Conservation (phyloP, 2,113 vertebrate genomes). For the Microtus montanus region DNA sequence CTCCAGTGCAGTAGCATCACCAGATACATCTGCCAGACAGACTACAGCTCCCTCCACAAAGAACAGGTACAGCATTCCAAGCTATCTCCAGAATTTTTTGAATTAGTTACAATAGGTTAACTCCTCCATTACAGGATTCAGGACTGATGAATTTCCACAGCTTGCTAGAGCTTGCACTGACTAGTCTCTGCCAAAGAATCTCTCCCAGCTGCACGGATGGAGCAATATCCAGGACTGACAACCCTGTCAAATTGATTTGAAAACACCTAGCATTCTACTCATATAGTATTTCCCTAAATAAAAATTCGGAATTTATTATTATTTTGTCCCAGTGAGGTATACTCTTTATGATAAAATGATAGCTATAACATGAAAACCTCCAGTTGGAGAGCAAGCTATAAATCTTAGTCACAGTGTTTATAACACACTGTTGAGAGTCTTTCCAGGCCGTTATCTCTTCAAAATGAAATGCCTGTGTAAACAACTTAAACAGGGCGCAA, state of each 20-base stretch:
- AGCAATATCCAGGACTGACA: neutral
- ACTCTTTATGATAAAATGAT: conserved; percentile 23
- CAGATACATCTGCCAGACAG: neutral
- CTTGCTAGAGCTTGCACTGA: neutral
- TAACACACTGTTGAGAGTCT: neutral
- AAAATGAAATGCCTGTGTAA: conserved; percentile 3
- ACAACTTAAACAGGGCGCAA: neutral
- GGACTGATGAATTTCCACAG: conserved; percentile 36
- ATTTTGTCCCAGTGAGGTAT: neutral
- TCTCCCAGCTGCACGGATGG: neutral
- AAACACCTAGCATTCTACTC: neutral
- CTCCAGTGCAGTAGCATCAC: neutral
- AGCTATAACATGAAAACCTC: neutral
- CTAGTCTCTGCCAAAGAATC: neutral
- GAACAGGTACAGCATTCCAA: too few relatives aligned
- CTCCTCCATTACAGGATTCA: neutral
- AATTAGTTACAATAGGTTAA: neutral
- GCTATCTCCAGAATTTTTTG: neutral
- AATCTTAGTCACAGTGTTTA: neutral
- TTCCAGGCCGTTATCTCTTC: neutral
- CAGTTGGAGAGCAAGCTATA: neutral
- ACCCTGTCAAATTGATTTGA: neutral
- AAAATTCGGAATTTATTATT: conserved; percentile 27
- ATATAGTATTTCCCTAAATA: conserved; percentile 51
- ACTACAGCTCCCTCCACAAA: rapidly evolving